These are phyloP conservation scores for Melitaea athalia DNA, from an alignment of 2,888 invertebrate species.

Conservation along the genomic window DNA sequence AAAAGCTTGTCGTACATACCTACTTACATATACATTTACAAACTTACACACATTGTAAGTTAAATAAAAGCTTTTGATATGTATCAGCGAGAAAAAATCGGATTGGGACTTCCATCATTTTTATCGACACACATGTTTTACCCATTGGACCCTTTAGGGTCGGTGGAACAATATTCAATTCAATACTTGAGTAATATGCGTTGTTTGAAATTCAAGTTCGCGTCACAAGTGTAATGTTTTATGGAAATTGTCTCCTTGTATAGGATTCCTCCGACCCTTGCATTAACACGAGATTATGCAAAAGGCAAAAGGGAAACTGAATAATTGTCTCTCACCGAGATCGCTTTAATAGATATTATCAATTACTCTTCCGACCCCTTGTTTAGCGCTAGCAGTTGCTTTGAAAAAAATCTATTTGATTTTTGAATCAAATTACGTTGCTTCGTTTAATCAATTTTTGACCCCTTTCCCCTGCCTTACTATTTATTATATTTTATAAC, in stretches of 20 bases:
- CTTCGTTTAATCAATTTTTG: background rate
- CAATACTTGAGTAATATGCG: background rate
- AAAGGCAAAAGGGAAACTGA: slow-evolving; percentile 21
- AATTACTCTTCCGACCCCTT: slow-evolving; percentile 11
- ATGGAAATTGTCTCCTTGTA: slow-evolving; percentile 31
- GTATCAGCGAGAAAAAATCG: too few relatives aligned
- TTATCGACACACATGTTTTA: too few relatives aligned
- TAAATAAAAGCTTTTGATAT: too few relatives aligned
- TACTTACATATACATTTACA: too few relatives aligned
- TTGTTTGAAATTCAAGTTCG: slow-evolving; percentile 29
- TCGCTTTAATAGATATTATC: slow-evolving; percentile 21
- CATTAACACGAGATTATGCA: slow-evolving; percentile 39
- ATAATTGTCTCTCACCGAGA: slow-evolving; percentile 18
- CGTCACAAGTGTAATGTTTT: slow-evolving; percentile 37
- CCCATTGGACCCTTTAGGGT: too few relatives aligned
- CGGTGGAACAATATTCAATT: background rate
- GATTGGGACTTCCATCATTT: too few relatives aligned
- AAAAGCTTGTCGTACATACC: too few relatives aligned
- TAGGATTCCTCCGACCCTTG: slow-evolving; percentile 26
- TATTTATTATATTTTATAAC: background rate
- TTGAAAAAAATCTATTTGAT: background rate
- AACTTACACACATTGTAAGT: too few relatives aligned
- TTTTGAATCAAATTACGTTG: background rate
- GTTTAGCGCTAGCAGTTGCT: background rate
- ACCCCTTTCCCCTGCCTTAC: background rate